Evolutionary conservation across 1,140 invertebrate species (phyloP), one percentile per base, ranked within the genome.

Genomic region (Neoseiulus cucumeris): DNA sequence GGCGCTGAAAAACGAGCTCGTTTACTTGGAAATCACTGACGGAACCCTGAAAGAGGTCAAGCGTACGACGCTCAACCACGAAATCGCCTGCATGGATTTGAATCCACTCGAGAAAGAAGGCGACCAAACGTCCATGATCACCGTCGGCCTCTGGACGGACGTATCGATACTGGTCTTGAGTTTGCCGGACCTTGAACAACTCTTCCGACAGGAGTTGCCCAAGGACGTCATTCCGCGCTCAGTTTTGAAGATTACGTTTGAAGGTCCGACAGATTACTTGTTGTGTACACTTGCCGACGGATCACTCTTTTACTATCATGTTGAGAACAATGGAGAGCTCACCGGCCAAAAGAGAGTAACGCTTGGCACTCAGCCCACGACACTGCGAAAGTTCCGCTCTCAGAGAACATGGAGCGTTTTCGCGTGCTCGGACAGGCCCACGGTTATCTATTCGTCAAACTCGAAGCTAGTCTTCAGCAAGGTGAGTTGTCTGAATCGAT

Each of bases 401-500:
- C 79, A 91, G 47, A 87, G 89, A 7, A 93, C 91, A 0, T 92
- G 87, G 17, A 98, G 97, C 78, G 91, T 99, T 2, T 98, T 99
- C 78, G 95, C 93, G 12, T 98, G 95, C 74, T 96, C 91, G 0
- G 94, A 99, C 76, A 81, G 94, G 59, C 95, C 95, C 0, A 96
- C 94, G 0, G 94, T 99, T 1, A 97, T 98, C 69, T 98, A 98
- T 78, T 96, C 91, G 7, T 95, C 91, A 7, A 98, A 98, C 79
- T 90, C 97, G 73, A 98, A 98, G 77, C 79, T 99, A 2, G 92
- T 98, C 0, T 98, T 98, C 78, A 97, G 93, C 25, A 98, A 98
- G 79, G 51, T 59, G 33, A 25, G 22, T 9, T 2, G 33, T 17
- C 14, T 14, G 45, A 14, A 47, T 28, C 18, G 45, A 4, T 7